phyloP scores from a whole-genome alignment of 2,888 invertebrate genomes.

The Ectemnius cavifrons region DNA sequence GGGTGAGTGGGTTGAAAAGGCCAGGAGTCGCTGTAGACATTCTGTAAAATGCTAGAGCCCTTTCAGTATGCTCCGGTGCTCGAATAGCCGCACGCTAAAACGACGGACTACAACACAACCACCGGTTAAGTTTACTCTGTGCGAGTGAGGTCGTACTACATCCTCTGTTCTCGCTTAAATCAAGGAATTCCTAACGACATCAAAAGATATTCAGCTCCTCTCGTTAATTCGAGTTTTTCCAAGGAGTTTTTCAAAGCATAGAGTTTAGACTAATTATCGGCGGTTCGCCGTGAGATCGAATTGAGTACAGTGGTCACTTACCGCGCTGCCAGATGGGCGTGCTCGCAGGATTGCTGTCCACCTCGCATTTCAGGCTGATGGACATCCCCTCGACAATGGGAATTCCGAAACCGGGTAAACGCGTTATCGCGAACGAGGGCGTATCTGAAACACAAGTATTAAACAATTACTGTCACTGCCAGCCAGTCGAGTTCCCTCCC shows the following conservation, averaged over 20 bases:
- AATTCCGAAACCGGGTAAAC: conserved; percentile 95
- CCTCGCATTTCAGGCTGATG: conserved; percentile 93
- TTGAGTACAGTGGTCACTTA: conserved; percentile 67
- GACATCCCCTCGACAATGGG: conserved; percentile 93
- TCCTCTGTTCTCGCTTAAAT: no score
- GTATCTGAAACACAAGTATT: conserved; percentile 84
- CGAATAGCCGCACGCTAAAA: not conserved
- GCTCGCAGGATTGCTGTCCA: conserved; percentile 94
- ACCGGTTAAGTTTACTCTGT: not conserved
- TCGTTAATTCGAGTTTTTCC: no score
- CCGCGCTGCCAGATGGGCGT: conserved; percentile 89
- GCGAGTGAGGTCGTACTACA: no score
- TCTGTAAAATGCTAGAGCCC: not conserved
- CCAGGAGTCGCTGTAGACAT: not conserved
- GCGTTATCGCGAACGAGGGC: conserved; percentile 94
- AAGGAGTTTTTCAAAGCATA: no score
- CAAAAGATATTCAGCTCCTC: no score
- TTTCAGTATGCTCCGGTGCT: not conserved
- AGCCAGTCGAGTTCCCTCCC: not conserved
- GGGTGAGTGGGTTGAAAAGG: not conserved
- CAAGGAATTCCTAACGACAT: not conserved
- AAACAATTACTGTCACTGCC: conserved; percentile 61
- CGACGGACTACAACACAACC: not conserved
- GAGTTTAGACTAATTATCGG: no score
- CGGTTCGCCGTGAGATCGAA: conserved; percentile 12